Conservation (phyloP, 2,888 invertebrate species). For the Drymonia ruficornis region DNA sequence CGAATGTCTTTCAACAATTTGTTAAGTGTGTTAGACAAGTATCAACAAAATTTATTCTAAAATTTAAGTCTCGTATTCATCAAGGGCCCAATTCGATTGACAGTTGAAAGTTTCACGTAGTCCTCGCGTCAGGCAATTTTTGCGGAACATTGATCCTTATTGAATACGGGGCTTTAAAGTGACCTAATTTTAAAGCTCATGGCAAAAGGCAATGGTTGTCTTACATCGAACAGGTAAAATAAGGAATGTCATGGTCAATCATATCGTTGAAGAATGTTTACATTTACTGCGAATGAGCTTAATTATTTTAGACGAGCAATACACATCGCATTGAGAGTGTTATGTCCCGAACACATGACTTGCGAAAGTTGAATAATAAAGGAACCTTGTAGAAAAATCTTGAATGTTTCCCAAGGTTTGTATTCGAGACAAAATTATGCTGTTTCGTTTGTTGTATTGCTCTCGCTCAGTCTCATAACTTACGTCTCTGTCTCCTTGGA, state of each 20-base stretch:
- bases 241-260: slow-evolving; percentile 51
- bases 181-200: slow-evolving; percentile 43
- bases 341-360: slow-evolving; percentile 30
- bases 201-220: slow-evolving; percentile 41
- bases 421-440: slow-evolving; percentile 25
- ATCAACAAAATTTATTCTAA: slow-evolving; percentile 32
- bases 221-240: slow-evolving; percentile 42
- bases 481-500: slow-evolving; percentile 94
- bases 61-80: slow-evolving; percentile 29
- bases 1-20: slow-evolving; percentile 26
- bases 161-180: slow-evolving; percentile 9
- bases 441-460: slow-evolving; percentile 28
- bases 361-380: slow-evolving; percentile 24
- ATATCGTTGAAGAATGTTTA: slow-evolving; percentile 41
- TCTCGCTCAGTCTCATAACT: slow-evolving; percentile 46
- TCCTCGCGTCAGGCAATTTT: not conserved
- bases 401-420: slow-evolving; percentile 22
- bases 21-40: slow-evolving; percentile 24
- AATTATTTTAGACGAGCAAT: slow-evolving; percentile 30
- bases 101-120: not conserved
- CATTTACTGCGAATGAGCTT: slow-evolving; percentile 37
- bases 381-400: slow-evolving; percentile 22
- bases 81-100: not conserved
- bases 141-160: not conserved
- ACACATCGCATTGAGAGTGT: slow-evolving; percentile 19